Percentiles rank a stretch among this genome's conserved stretches.
Evolutionary conservation across 2,113 vertebrate species (phyloP).

Genomic region (Leiothrix lutea): DNA sequence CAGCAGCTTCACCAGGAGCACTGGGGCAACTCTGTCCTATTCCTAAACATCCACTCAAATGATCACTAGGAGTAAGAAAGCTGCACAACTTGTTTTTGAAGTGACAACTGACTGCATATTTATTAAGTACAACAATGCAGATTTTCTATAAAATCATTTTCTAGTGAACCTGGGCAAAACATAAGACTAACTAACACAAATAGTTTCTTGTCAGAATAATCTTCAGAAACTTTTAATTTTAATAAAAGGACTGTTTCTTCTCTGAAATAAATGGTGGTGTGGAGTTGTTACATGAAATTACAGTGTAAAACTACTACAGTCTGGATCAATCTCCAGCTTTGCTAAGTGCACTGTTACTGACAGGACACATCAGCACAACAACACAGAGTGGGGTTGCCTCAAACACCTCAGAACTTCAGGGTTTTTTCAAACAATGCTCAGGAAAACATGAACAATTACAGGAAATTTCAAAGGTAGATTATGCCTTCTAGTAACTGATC

Average conservation of each 20-base stretch:
- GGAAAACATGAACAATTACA: background rate
- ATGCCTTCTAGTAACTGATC: background rate
- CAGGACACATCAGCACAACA: background rate
- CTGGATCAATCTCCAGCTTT: background rate
- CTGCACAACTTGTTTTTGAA: background rate
- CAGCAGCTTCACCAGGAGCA: background rate
- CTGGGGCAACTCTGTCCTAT: background rate
- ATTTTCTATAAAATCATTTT: background rate
- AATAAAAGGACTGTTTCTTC: background rate
- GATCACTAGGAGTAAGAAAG: background rate
- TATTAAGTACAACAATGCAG: background rate
- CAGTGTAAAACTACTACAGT: background rate
- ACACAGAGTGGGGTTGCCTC: background rate
- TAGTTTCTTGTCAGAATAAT: background rate
- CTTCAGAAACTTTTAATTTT: background rate
- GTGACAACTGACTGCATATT: too few species aligned
- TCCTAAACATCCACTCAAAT: background rate
- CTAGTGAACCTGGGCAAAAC: background rate
- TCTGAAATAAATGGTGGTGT: background rate
- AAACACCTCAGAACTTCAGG: background rate
- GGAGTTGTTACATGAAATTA: background rate
- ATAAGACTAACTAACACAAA: background rate
- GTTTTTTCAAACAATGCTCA: background rate
- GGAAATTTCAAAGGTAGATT: background rate
- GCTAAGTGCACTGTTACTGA: background rate